Base-by-base conservation (phyloP, 2,113 vertebrate genomes). In the Bos javanicus region DNA sequence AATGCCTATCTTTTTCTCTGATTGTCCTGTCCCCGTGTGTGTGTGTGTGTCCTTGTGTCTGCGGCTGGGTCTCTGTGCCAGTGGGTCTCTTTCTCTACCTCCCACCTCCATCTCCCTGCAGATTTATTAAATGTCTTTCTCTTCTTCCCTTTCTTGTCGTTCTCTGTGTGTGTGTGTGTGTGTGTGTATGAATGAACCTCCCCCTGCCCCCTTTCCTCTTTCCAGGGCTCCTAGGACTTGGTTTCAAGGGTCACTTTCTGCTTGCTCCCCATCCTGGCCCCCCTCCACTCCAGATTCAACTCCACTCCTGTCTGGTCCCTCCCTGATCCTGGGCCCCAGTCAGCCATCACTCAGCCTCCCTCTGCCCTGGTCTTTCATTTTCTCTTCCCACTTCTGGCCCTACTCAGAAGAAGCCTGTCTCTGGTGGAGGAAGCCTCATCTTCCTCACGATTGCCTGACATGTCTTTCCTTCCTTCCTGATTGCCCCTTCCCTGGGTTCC, bases 21-120 rank as follows among this genome's bases (percentile, higher is more conserved):
- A 59, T 12, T 82, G 59, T 56, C 26, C 13, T 56, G 71, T 76
- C 36, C 71, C n/a, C 5, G 3, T 9, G 6, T 43, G 30, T 26
- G 1, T 46, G 23, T 23, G 7, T 12, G 7, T 43, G 33, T 30
- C 6, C 8, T 5, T 11, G 26, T 39, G 12, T 6, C 8, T 2
- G 21, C 8, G 30, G 39, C 94, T n/a, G 54, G 52, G 23, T 76
- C 60, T 59, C 82, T 19, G 36, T 25, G 60, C 52, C 30, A 19
- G 30, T 5, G n/a, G 21, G 52, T 85, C 64, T 74, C 57, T 33
- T 48, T 39, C 43, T 87, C 36, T 25, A 7, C 86, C 28, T 39
- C n/a, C 56, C 39, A 6, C 13, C 28, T 64, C 48, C 14, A 9
- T 10, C 25, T 36, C 67, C 78, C 15, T 56, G 87, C 52, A 74